Evolutionary conservation across 2,888 invertebrate genomes (phyloP).

Genomic region (Digitonthophagus gazella): DNA sequence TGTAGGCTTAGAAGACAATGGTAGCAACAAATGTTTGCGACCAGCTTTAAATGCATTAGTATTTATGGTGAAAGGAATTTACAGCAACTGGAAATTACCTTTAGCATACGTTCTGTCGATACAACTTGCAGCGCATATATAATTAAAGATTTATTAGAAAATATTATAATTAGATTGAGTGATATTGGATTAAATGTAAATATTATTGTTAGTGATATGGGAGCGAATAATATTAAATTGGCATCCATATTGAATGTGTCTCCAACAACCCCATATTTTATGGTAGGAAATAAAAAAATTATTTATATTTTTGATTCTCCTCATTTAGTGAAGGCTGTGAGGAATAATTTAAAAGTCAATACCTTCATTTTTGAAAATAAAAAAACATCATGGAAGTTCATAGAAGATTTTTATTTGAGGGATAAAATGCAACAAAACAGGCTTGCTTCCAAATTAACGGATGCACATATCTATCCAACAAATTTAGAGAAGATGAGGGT

Average conservation of each 20-base stretch:
- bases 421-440: background rate
- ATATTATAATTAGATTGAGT: slow-evolving; percentile 15
- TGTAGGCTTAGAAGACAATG: slow-evolving; percentile 4
- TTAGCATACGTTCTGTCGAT: slow-evolving; percentile 24
- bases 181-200: slow-evolving; percentile 17
- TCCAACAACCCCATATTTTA: background rate
- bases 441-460: slow-evolving; percentile 14
- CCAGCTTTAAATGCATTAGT: slow-evolving; percentile 16
- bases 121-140: slow-evolving; percentile 1
- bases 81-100: slow-evolving; percentile 27
- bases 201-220: slow-evolving; percentile 2
- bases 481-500: slow-evolving; percentile 28
- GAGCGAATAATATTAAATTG: too few species aligned
- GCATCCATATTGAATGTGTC: too few species aligned
- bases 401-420: slow-evolving; percentile 7
- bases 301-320: slow-evolving; percentile 20
- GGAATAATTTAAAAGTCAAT: slow-evolving; percentile 10
- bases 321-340: slow-evolving; percentile 8
- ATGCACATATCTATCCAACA: slow-evolving; percentile 21
- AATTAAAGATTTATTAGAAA: slow-evolving; percentile 7
- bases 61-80: slow-evolving; percentile 24
- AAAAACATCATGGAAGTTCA: background rate
- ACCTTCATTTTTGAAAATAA: background rate
- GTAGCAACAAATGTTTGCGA: background rate
- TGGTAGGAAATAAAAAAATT: slow-evolving; percentile 2